These are phyloP conservation scores for Acleris literana DNA, from an alignment of 2,888 invertebrate species.

Conservation along the genomic window DNA sequence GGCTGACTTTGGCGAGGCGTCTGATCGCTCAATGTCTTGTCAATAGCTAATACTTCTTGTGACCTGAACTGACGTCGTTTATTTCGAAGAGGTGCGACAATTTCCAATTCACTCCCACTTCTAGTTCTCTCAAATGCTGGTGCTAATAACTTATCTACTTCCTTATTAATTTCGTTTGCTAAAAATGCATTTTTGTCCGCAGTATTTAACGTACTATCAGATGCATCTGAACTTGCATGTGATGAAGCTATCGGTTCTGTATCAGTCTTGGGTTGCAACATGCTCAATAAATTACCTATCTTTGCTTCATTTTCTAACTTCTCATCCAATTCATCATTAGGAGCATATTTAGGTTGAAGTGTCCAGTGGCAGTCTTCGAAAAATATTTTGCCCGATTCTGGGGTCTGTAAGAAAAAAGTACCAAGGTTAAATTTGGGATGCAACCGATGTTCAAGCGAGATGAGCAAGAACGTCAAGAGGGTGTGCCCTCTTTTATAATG, in stretches of 20 bases:
- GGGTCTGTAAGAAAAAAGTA: conserved; percentile 54
- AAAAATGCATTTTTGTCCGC: conserved; percentile 61
- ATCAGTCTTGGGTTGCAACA: conserved; percentile 57
- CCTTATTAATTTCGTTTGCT: conserved; percentile 65
- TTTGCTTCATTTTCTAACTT: conserved; percentile 47
- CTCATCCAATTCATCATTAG: conserved; percentile 23
- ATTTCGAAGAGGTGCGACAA: conserved; percentile 65
- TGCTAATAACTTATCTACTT: conserved; percentile 72
- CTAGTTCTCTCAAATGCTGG: conserved; percentile 72
- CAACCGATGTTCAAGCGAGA: background rate
- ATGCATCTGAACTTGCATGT: conserved; percentile 64
- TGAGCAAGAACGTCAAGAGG: too few relatives aligned
- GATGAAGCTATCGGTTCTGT: conserved; percentile 64
- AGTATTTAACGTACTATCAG: conserved; percentile 47
- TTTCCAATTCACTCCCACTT: conserved; percentile 72
- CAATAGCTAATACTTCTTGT: conserved; percentile 70
- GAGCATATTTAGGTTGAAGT: conserved; percentile 43
- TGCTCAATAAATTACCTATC: conserved; percentile 73
- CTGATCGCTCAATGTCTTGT: conserved; percentile 49
- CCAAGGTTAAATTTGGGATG: background rate
- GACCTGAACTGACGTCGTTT: conserved; percentile 75
- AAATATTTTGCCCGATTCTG: conserved; percentile 63
- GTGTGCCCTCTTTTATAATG: too few relatives aligned
- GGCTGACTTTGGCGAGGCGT: conserved; percentile 54
- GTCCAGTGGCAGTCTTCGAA: conserved; percentile 68